phyloP scores from a whole-genome alignment of 2,797 vertebrate genomes.

The Chiloscyllium punctatum region DNA sequence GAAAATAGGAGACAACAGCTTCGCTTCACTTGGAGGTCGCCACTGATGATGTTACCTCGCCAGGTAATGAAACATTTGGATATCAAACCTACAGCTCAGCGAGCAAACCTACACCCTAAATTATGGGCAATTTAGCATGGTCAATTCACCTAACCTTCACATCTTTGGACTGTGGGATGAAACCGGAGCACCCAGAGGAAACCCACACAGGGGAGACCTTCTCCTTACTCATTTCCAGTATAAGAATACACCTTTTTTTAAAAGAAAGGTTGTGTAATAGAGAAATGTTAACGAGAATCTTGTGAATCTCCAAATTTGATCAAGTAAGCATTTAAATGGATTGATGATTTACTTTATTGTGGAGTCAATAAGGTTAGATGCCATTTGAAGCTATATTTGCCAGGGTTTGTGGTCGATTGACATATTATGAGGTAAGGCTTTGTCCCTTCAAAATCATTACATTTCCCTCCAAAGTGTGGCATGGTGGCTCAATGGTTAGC shows the following conservation, averaged over 20 bases:
- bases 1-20: too few species aligned
- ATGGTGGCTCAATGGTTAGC: too few species aligned
- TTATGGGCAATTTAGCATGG: too few species aligned
- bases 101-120: too few species aligned
- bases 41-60: too few species aligned
- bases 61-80: too few species aligned
- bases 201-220: not conserved
- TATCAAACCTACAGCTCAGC: too few species aligned
- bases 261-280: not conserved
- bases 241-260: not conserved
- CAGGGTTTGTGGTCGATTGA: not conserved
- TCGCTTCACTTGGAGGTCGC: too few species aligned
- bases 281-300: not conserved
- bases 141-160: too few species aligned
- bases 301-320: not conserved
- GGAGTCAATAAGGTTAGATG: not conserved
- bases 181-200: too few species aligned
- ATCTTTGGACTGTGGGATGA: too few species aligned
- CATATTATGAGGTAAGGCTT: not conserved
- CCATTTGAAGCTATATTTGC: not conserved
- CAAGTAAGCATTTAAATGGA: not conserved
- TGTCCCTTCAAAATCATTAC: not conserved
- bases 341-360: not conserved
- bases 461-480: not conserved
- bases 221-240: not conserved